phyloP scores from a whole-genome alignment of 1,140 invertebrate species.

The Drosophila malerkotliana region DNA sequence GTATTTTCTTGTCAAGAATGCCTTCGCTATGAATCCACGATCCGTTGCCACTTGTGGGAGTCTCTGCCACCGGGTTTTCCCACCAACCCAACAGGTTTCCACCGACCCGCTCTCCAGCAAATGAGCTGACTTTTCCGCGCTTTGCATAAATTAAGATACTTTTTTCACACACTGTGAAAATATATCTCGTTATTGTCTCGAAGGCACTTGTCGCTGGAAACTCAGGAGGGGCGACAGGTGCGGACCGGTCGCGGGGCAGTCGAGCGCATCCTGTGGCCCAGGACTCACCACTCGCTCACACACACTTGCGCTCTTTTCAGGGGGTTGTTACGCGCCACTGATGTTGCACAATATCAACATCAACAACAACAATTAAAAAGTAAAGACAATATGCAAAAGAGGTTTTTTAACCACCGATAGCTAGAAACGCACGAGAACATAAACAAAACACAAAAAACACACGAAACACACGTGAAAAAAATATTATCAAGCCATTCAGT shows the following conservation, averaged over 20 bases:
- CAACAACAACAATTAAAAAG: neutral
- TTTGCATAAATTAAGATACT: conserved; percentile 66
- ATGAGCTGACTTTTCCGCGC: conserved; percentile 55
- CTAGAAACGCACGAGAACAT: conserved; percentile 31
- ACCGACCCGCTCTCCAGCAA: conserved; percentile 1
- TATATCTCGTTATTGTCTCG: conserved; percentile 18
- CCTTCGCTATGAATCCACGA: neutral
- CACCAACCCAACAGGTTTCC: conserved; percentile 37
- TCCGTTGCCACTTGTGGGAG: conserved; percentile 50
- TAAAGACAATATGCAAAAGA: neutral
- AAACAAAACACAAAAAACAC: conserved; percentile 17
- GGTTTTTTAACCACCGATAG: neutral
- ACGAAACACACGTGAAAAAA: conserved; percentile 9
- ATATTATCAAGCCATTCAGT: conserved; percentile 36
- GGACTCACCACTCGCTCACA: conserved; percentile 3
- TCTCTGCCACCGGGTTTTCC: conserved; percentile 50
- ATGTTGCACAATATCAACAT: conserved; percentile 15
- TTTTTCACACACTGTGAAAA: conserved; percentile 47
- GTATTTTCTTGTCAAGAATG: neutral
- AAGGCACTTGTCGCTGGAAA: conserved; percentile 1
- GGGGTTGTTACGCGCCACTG: conserved; percentile 56
- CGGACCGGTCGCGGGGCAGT: conserved; percentile 47
- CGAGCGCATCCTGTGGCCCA: conserved; percentile 68
- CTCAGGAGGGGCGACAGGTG: conserved; percentile 60
- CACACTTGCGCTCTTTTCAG: neutral